phyloP scores from a whole-genome alignment of 2,113 vertebrate species.

The Nesogale talazaci region DNA sequence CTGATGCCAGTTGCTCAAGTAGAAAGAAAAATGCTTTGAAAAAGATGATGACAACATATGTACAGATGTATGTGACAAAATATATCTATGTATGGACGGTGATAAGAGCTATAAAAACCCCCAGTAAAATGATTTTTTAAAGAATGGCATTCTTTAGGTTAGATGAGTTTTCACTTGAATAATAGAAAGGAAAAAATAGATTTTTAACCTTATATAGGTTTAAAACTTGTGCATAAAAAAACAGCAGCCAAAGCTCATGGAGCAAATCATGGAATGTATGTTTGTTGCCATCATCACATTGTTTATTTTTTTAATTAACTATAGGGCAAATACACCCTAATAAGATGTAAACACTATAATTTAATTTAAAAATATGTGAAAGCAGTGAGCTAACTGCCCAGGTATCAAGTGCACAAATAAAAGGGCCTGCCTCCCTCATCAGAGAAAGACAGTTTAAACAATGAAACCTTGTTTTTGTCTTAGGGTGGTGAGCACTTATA shows the following conservation, averaged over 20 bases:
- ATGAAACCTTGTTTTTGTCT: background rate
- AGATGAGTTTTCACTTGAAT: background rate
- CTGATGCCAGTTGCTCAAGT: too few species aligned
- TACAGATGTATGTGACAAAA: too few species aligned
- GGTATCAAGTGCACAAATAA: constrained; percentile 41
- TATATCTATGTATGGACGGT: too few species aligned
- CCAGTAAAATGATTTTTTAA: too few species aligned
- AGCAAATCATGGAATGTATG: background rate
- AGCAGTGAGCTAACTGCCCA: constrained; percentile 2
- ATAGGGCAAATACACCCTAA: constrained; percentile 28
- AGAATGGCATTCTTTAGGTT: background rate
- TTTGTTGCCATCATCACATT: constrained; percentile 28
- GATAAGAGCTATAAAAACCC: too few species aligned
- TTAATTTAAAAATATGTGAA: constrained; percentile 38
- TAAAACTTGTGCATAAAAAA: constrained; percentile 3
- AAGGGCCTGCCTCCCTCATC: background rate
- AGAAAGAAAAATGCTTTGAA: too few species aligned
- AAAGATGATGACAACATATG: too few species aligned
- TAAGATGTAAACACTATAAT: constrained; percentile 49
- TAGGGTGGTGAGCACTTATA: background rate
- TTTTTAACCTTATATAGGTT: background rate
- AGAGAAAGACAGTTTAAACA: constrained; percentile 49
- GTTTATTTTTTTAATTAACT: constrained; percentile 37
- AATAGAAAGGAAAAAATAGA: background rate
- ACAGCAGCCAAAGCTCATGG: background rate